Base-by-base conservation (phyloP, 2,888 invertebrate species). In the Agriopis aurantiaria region DNA sequence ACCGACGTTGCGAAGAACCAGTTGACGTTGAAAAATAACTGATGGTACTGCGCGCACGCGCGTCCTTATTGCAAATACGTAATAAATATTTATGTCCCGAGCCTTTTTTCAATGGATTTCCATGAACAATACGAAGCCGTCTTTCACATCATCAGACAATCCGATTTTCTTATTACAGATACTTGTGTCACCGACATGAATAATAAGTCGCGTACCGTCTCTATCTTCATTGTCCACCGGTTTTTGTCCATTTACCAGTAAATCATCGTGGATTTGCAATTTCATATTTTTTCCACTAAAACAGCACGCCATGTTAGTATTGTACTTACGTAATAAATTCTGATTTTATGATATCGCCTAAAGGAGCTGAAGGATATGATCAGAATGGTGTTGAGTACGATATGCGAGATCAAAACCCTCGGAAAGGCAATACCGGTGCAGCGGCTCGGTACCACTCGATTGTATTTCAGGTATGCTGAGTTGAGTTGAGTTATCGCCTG, bases 401-500 rank as follows among this genome's bases (percentile, higher is more conserved):
- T 79, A 77, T 73, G 75, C 75, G 65, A 75, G 77, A 73, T 72
- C 71, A 65, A 66, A 69, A 71, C 68, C 69, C 85, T 85, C 83
- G 81, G 84, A 86, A 82, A 82, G 84, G 88, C 85, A 86, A 86
- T 80, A 82, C 86, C 65, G 85, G 85, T 78, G 80, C 81, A 81
- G 80, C 84, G 82, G 84, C 85, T 84, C 83, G 82, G 86, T 85
- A 85, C 87, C 88, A 86, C 85, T 86, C 87, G 88, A 90, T 89
- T 91, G 90, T 89, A 90, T 91, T 91, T 88, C 85, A 88, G 85
- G 88, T 85, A 91, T 91, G 88, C 88, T 84, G 85, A 87, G 88
- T 89, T 83, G 84, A 87, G 88, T 89, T 90, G 90, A 91, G 88
- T 91, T 92, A 92, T 92, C 91, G 89, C 87, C 85, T 83, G 82